Conservation (phyloP, 2,113 vertebrate species). For the Lamprologus callipterus region DNA sequence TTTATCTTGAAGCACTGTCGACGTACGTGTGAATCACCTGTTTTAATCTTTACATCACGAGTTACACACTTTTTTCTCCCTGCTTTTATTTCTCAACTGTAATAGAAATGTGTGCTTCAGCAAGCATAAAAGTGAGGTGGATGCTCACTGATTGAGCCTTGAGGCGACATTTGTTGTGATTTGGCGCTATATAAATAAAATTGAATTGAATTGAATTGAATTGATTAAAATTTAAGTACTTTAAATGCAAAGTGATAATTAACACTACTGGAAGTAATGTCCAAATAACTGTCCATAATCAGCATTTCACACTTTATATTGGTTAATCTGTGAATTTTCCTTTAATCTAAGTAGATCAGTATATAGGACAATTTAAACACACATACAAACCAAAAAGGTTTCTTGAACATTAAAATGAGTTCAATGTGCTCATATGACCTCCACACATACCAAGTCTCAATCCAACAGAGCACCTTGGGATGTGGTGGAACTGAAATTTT, state of each 20-base stretch:
- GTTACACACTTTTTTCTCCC: neutral
- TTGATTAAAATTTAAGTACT: neutral
- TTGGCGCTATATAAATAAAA: too few relatives aligned
- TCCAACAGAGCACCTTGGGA: neutral
- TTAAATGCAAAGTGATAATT: neutral
- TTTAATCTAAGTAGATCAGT: neutral
- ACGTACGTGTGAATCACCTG: neutral
- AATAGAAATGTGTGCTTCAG: neutral
- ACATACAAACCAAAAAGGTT: neutral
- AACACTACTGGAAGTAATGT: neutral
- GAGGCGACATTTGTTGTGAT: too few relatives aligned
- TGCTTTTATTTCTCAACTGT: neutral
- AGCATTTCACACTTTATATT: neutral
- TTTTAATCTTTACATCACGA: neutral
- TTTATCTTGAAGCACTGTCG: neutral
- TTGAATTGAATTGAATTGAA: too few relatives aligned
- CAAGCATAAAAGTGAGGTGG: neutral
- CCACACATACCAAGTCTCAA: neutral
- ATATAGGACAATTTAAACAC: neutral
- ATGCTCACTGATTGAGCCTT: neutral
- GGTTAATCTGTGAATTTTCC: neutral
- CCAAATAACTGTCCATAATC: neutral
- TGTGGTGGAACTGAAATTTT: neutral
- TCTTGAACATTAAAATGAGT: neutral
- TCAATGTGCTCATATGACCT: accelerated